Percentiles rank a stretch among this genome's conserved stretches.
phyloP scores from a whole-genome alignment of 2,113 vertebrate species.

The Nesogale talazaci region DNA sequence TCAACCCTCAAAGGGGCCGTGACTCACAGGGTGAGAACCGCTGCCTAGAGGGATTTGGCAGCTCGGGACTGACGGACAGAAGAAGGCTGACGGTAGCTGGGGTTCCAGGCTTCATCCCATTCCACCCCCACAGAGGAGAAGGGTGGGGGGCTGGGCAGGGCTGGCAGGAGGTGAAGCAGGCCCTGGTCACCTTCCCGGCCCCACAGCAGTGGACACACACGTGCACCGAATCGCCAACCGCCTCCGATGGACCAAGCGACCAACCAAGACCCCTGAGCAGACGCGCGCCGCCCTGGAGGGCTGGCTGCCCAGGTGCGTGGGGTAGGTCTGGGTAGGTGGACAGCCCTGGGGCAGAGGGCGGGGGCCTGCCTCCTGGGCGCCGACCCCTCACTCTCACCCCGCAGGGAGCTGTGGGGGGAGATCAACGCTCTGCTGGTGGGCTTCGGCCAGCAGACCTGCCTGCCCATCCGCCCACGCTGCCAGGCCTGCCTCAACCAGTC shows the following conservation, averaged over 20 bases:
- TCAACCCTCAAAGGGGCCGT: too few relatives aligned
- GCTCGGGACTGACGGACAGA: too few relatives aligned
- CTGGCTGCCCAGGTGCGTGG: conserved; percentile 94
- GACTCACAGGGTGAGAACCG: too few relatives aligned
- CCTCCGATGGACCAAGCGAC: conserved; percentile 91
- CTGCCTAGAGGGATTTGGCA: too few relatives aligned
- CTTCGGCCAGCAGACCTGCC: conserved; percentile 97
- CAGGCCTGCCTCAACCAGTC: conserved; percentile 91
- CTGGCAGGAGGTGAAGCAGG: not conserved
- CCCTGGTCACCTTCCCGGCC: not conserved
- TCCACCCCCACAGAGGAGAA: not conserved
- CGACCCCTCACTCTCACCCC: not conserved
- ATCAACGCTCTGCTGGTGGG: conserved; percentile 97
- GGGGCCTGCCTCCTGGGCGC: not conserved
- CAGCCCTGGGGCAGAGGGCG: fast-evolving
- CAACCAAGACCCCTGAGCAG: conserved; percentile 90
- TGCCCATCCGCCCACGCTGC: conserved; percentile 92
- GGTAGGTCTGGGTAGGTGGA: not conserved
- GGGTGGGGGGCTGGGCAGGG: not conserved
- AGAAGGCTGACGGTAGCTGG: too few relatives aligned
- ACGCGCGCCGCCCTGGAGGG: conserved; percentile 92
- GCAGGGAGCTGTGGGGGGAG: conserved; percentile 95
- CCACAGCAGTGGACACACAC: conserved; percentile 96
- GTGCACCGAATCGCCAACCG: conserved; percentile 96
- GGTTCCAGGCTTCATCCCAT: too few relatives aligned